A percentile compares a stretch with the other conserved stretches of the same genome.
Conservation (phyloP, 2,113 vertebrate genomes). For the Dryoscopus gambensis region DNA sequence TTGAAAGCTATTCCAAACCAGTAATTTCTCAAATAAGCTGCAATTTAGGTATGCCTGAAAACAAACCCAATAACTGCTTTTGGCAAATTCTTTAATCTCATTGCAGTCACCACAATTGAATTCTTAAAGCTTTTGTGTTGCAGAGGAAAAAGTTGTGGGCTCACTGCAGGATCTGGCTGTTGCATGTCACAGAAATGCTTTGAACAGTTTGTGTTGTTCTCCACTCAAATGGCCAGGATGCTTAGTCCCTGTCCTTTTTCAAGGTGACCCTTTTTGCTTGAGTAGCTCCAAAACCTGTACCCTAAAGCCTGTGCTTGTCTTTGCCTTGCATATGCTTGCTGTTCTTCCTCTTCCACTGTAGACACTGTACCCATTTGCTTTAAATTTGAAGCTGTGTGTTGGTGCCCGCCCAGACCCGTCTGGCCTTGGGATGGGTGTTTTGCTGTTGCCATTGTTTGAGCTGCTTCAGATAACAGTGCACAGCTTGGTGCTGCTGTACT, state of each 20-base stretch:
- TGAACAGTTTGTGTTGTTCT: background rate
- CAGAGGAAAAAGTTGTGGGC: background rate
- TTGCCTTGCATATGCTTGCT: background rate
- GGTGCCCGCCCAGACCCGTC: background rate
- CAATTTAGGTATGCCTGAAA: background rate
- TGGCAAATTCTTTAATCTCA: background rate
- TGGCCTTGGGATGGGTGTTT: background rate
- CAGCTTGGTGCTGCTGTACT: background rate
- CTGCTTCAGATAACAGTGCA: accelerated
- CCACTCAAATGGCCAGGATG: background rate
- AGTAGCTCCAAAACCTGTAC: background rate
- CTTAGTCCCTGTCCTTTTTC: background rate
- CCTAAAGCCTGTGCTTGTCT: background rate
- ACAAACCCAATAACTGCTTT: background rate
- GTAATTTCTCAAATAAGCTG: background rate
- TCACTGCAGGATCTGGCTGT: background rate
- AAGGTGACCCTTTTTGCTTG: constrained; percentile 21
- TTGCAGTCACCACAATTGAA: background rate
- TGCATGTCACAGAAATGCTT: background rate
- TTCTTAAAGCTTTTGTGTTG: background rate
- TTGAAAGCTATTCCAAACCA: background rate
- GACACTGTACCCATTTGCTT: accelerated
- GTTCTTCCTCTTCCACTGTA: accelerated
- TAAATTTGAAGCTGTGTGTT: background rate
- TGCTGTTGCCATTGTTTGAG: background rate